Base-by-base conservation (phyloP, 1,140 invertebrate genomes). In the Anastrepha ludens region DNA sequence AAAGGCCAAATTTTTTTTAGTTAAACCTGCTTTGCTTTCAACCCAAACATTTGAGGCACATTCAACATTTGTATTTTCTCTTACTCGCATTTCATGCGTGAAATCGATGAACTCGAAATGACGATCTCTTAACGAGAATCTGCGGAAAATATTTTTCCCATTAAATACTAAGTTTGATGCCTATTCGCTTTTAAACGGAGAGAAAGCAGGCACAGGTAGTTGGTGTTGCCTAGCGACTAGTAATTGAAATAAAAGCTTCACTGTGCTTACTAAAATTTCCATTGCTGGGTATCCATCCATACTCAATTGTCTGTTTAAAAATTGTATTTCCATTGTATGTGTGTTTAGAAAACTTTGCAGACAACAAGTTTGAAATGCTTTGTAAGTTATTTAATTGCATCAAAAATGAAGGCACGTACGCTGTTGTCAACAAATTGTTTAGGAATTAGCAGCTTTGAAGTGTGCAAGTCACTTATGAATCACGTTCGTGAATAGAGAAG, bases 321-420 rank as follows among this genome's bases (percentile, higher is more conserved):
- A 70, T 70, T 47, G 15, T 29, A 39, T 47, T 67, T 47, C 29
- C 39, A 62, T 17, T 58, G 55, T 58, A 44, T 9, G 29, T 44
- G 67, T 70, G 67, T 4, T 74, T 11, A 55, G 13, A 44, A 74
- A 74, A 74, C 39, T 74, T 74, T 47, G 67, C 67, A 74, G 67
- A 74, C 67, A 44, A 39, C 64, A 67, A 29, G 11, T 13, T 2
- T 39, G 8, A 41, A 67, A 67, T 11, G 64, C 64, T 67, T 67
- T 13, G 1, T 44, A 74, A 74, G 39, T 74, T 74, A 17, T 74
- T 74, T 74, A 74, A 74, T 74, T 74, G 67, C 67, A n/a, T 47
- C 3, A 39, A 74, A 74, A 74, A 15, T 47, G 41, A 2, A 74
- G 41, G 41, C 67, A 74, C 67, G 67, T 74, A 74, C 29, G 4